Evolutionary conservation across 2,113 vertebrate species (phyloP).

Genomic region (Oostethus manadensis): DNA sequence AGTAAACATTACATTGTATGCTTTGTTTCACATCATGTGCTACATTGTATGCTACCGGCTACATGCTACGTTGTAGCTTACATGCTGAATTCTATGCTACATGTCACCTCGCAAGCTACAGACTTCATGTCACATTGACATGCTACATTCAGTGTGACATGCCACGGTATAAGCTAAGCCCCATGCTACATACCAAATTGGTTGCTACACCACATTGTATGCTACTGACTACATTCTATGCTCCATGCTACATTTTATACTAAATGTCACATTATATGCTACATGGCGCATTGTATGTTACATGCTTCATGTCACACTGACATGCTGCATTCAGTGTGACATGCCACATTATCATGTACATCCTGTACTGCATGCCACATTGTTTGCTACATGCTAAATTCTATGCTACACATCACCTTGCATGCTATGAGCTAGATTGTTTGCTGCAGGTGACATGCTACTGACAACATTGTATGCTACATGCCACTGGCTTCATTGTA

Average conservation of each 20-base stretch:
- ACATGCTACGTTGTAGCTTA: neutral
- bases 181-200: neutral
- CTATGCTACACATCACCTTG: neutral
- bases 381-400: no score
- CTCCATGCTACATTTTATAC: neutral
- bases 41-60: neutral
- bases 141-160: neutral
- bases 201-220: neutral
- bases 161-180: neutral
- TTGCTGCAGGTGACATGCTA: no score
- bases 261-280: neutral
- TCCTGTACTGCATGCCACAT: no score
- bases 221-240: neutral
- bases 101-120: neutral
- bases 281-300: neutral
- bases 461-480: no score
- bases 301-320: neutral
- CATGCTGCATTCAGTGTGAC: no score
- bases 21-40: neutral
- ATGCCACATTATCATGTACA: no score
- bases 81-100: neutral
- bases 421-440: conserved; percentile 41
- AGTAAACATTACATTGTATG: neutral
- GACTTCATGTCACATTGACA: neutral
- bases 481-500: no score